phyloP scores from a whole-genome alignment of 2,113 vertebrate species.

The Peromyscus leucopus region DNA sequence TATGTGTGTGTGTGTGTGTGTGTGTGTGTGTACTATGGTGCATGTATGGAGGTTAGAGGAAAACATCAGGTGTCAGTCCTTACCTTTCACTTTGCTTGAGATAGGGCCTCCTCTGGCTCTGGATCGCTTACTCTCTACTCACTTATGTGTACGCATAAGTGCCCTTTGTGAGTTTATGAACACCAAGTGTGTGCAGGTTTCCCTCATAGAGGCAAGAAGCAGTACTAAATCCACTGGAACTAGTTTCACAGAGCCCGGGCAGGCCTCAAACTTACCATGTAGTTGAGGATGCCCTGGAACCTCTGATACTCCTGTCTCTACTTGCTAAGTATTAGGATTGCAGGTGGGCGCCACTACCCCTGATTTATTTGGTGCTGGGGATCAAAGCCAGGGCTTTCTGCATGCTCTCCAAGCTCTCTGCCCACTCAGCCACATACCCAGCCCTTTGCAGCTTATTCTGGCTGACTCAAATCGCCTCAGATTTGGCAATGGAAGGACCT shows the following conservation, averaged over 20 bases:
- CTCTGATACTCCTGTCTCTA: background rate
- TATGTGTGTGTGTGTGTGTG: background rate
- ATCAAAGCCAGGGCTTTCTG: background rate
- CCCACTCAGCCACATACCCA: background rate
- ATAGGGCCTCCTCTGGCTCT: background rate
- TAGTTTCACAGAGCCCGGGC: background rate
- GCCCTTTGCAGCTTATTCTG: background rate
- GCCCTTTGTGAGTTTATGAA: background rate
- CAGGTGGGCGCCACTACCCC: background rate
- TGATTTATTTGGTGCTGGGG: background rate
- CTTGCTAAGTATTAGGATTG: background rate
- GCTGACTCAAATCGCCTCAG: background rate
- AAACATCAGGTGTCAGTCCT: background rate
- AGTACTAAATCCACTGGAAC: background rate
- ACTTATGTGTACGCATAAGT: background rate
- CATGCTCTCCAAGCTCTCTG: too few relatives aligned
- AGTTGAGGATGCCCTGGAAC: background rate
- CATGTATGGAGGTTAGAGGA: background rate
- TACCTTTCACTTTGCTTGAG: background rate
- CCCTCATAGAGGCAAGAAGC: background rate
- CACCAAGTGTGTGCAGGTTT: background rate
- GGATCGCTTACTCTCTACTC: background rate
- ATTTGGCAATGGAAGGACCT: background rate
- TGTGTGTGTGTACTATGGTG: background rate
- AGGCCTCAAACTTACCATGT: background rate